Evolutionary conservation across 1,140 invertebrate species (phyloP), one percentile per base, ranked within the genome.

Genomic region (Choristoneura fumiferana): DNA sequence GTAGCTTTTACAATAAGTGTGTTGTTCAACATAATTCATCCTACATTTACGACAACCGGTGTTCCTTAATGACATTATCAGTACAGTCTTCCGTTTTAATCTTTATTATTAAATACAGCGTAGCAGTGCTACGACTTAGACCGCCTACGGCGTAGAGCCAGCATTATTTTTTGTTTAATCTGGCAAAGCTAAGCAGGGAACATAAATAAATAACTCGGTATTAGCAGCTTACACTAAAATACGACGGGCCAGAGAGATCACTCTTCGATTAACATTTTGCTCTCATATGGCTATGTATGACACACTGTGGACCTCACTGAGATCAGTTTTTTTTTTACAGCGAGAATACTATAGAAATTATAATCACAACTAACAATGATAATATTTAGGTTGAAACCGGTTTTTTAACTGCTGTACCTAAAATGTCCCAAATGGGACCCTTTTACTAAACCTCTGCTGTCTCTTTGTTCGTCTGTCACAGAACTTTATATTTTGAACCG

Each of bases 171-270:
- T 45, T 45, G 40, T 45, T 45, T 45, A 45, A 45, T 45, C 40
- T 15, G 17, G 40, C 17, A 13, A 10, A 45, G 17, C 40, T 45
- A 45, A 45, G 40, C 40, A 22, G 40, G 17, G 39, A 43, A 15
- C 9, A 43, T 29, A 45, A 45, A 45, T 45, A 45, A 45, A 45
- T 45, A 45, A 45, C 40, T 45, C 40, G 40, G 40, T 45, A 45
- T 45, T 45, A 45, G 40, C 40, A 45, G 40, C 40, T 45, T 45
- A 45, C 40, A 22, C 40, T 45, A 45, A 45, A 45, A 45, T 45
- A 45, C 40, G 40, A 15, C 12, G 10, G 37, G 4, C 18, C n/a
- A 17, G 40, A 18, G 40, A 45, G 15, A 17, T 45, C 6, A 15
- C 18, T 10, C 40, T 29, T 18, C 4, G 15, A 45, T 45, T 45